Base-by-base conservation (phyloP, 2,797 vertebrate species). In the Lophius americanus region DNA sequence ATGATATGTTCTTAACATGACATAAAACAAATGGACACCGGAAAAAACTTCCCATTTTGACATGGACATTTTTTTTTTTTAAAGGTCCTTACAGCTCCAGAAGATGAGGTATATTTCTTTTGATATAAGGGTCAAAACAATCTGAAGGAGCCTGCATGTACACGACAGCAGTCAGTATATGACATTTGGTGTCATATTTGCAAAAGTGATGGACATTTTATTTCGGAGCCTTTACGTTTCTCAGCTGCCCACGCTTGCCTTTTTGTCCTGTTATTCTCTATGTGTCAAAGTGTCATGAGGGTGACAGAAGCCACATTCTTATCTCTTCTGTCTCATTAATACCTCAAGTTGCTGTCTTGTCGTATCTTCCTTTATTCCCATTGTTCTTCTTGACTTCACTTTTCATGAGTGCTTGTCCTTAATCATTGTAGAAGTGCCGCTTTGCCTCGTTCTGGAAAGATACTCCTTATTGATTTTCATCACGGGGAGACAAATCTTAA, bases 151-250 rank as follows among this genome's bases (percentile, higher is more conserved):
- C 23, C 48, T 38, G 59, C 48, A 36, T 35, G 44, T 8, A 47
- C 32, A 60, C 52, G 60, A 50, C 50, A 63, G 55, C 52, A 41
- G 41, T 58, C 23, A 44, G 39, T 68, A 51, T 68, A 32, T 36
- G 8, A 56, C 36, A 70, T 48, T 7, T 58, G 55, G 13, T 14
- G 41, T 65, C 64, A 46, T 46, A 47, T 68, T 75, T 78, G 1
- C 49, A 49, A 64, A 73, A 75, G 56, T 75, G 71, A 78, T 63
- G 38, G 84, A 86, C 9, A 42, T 79, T 81, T 83, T 43, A 81
- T 78, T 78, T 83, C 71, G 38, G 23, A 60, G 58, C 42, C 58
- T 67, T 69, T 51, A 53, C 53, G 37, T 59, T 64, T 71, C 58
- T 41, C 58, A 66, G 60, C 63, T 57, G 60, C 60, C 64, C 39